Evolutionary conservation across 2,113 vertebrate genomes (phyloP).

Genomic region (Amphiprion ocellaris): DNA sequence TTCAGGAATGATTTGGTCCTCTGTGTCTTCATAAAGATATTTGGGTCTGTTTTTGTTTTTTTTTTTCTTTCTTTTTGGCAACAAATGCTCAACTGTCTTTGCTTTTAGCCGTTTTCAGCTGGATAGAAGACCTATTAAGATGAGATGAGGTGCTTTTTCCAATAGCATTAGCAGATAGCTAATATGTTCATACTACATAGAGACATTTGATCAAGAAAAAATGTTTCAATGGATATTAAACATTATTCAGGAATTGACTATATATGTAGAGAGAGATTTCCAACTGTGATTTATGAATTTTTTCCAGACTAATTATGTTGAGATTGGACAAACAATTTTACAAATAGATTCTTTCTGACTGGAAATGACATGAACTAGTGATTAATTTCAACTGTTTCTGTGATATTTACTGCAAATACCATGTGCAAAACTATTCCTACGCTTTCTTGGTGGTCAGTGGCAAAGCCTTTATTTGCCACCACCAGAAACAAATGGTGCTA

Average conservation of each 20-base stretch:
- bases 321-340: too few species aligned
- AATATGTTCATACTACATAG: neutral
- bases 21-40: constrained; percentile 12
- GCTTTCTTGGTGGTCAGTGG: too few species aligned
- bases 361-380: too few species aligned
- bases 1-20: constrained; percentile 23
- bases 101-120: neutral
- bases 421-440: too few species aligned
- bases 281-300: too few species aligned
- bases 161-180: neutral
- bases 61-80: neutral
- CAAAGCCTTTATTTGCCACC: too few species aligned
- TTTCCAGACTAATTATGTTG: neutral
- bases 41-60: neutral
- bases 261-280: neutral
- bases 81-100: neutral
- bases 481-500: too few species aligned
- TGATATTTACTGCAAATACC: too few species aligned
- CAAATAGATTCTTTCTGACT: too few species aligned
- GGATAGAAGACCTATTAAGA: neutral
- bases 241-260: constrained; percentile 1
- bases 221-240: neutral
- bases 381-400: too few species aligned
- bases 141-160: constrained; percentile 2
- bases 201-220: neutral